phyloP scores from a whole-genome alignment of 2,888 invertebrate genomes.

The Ormia ochracea region DNA sequence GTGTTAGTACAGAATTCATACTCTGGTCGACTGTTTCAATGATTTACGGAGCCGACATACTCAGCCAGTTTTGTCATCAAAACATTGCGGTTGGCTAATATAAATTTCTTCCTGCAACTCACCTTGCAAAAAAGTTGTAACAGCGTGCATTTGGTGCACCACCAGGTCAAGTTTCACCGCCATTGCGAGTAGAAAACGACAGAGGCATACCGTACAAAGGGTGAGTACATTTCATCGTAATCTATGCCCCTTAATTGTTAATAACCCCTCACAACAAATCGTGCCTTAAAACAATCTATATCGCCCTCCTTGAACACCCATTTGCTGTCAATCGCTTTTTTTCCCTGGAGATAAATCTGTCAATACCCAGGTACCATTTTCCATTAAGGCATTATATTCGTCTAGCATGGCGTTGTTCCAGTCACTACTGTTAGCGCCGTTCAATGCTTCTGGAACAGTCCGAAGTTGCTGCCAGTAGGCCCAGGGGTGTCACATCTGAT shows the following conservation, averaged over 20 bases:
- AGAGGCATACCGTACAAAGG: conserved; percentile 36
- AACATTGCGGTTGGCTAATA: conserved; percentile 16
- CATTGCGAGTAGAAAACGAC: conserved; percentile 41
- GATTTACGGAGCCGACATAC: no score
- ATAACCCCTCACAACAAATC: conserved; percentile 51
- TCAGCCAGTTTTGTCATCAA: no score
- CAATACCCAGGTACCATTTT: conserved; percentile 5
- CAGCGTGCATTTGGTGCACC: no score
- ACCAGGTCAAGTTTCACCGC: no score
- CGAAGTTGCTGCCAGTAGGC: no score
- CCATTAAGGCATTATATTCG: conserved; percentile 23
- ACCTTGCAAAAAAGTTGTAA: conserved; percentile 44
- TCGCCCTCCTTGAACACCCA: conserved; percentile 44
- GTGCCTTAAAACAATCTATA: conserved; percentile 49
- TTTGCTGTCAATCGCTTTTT: no score
- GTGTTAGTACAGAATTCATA: no score
- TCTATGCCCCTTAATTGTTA: conserved; percentile 48
- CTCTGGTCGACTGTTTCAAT: conserved; percentile 12
- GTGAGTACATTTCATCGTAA: conserved; percentile 54
- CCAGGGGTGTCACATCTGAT: no score
- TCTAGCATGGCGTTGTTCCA: conserved; percentile 23
- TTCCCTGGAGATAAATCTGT: no score
- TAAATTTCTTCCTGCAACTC: conserved; percentile 30
- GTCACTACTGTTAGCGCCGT: background rate
- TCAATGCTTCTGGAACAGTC: no score